Percentiles rank a stretch among this genome's conserved stretches.
Conservation (phyloP, 2,888 invertebrate species). For the Diarsia mendica region DNA sequence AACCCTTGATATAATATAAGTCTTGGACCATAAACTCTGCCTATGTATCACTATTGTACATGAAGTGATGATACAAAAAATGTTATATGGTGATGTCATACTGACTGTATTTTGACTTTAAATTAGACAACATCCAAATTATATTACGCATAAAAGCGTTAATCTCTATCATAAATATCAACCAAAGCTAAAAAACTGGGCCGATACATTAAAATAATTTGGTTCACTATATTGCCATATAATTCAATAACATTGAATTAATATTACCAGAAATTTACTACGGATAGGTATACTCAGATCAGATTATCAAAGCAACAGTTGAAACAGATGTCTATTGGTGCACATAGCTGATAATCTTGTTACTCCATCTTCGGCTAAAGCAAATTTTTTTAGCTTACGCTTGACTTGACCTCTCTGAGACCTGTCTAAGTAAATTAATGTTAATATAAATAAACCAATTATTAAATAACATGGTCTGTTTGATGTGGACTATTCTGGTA, state of each 20-base stretch:
- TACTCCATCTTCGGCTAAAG: slow-evolving; percentile 13
- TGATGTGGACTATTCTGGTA: neutral
- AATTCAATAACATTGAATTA: neutral
- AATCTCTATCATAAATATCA: neutral
- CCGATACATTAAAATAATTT: neutral
- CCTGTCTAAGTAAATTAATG: slow-evolving; percentile 21
- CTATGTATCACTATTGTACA: no score
- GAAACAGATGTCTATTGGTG: neutral
- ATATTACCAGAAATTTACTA: neutral
- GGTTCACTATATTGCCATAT: neutral
- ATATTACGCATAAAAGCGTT: neutral
- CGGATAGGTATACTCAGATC: neutral
- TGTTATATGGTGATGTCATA: neutral
- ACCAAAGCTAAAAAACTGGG: neutral
- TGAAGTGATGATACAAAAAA: neutral
- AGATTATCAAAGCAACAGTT: slow-evolving; percentile 7
- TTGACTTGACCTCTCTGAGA: slow-evolving; percentile 8
- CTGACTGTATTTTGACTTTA: neutral
- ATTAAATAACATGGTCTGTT: slow-evolving; percentile 2
- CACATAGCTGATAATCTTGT: slow-evolving; percentile 18
- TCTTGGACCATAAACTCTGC: no score
- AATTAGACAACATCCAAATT: neutral
- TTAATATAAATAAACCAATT: neutral
- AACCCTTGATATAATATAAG: neutral
- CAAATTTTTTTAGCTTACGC: slow-evolving; percentile 27